These are phyloP conservation scores for Adelphocoris suturalis DNA, from an alignment of 2,888 invertebrate species.

Conservation along the genomic window DNA sequence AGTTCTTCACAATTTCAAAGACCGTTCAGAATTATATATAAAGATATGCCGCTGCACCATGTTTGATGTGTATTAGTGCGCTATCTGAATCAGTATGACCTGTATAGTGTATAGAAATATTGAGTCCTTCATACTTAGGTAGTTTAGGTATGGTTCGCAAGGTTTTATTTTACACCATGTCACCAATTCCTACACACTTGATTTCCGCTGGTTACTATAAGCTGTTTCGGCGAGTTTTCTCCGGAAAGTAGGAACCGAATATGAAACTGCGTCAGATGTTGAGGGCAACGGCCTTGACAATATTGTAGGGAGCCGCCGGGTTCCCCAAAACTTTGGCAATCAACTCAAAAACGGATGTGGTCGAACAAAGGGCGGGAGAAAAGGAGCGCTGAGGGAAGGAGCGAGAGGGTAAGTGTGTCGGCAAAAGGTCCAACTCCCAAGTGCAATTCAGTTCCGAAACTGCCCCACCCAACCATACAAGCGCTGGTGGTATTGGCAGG, in stretches of 20 bases:
- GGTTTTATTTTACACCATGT: no score
- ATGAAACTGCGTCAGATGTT: conserved; percentile 21
- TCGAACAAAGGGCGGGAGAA: conserved; percentile 17
- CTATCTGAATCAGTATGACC: no score
- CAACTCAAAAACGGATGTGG: conserved; percentile 54
- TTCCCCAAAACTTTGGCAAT: conserved; percentile 53
- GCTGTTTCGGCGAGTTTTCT: no score
- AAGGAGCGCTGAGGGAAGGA: background rate
- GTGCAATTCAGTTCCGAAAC: conserved; percentile 58
- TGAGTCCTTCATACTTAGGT: no score
- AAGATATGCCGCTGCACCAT: no score
- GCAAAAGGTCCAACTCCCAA: conserved; percentile 58
- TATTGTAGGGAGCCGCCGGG: conserved; percentile 9
- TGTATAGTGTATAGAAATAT: no score
- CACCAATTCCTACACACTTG: no score
- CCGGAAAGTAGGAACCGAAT: background rate
- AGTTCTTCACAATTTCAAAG: no score
- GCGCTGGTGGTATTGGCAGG: background rate
- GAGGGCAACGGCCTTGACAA: conserved; percentile 55
- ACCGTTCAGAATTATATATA: no score
- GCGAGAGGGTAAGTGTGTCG: background rate
- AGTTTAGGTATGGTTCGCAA: background rate
- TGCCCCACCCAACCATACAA: conserved; percentile 10
- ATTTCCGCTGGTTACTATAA: no score
- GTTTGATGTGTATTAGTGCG: no score